Evolutionary conservation across 2,113 vertebrate species (phyloP).

Genomic region (Manacus vitellinus): DNA sequence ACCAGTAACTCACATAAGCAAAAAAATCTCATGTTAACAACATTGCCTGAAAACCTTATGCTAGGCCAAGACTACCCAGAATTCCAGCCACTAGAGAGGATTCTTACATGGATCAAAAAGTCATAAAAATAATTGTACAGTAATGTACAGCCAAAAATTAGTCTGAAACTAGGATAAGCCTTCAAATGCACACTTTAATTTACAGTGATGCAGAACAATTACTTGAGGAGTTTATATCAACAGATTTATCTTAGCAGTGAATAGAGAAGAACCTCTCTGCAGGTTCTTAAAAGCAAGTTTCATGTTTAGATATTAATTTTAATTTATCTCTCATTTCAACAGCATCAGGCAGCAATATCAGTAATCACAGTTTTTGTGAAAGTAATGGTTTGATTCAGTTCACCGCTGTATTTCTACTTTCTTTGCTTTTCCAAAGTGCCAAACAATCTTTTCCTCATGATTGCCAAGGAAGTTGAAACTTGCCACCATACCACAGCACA

Average conservation of each 20-base stretch:
- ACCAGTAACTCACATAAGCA: not conserved
- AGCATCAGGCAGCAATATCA: not conserved
- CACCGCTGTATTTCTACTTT: not conserved
- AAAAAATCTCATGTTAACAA: not conserved
- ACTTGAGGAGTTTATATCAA: not conserved
- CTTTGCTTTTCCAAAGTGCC: not conserved
- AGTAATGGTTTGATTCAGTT: not conserved
- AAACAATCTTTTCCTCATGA: not conserved
- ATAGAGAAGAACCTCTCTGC: not conserved
- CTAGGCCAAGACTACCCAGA: not conserved
- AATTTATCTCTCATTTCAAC: not conserved
- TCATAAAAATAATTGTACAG: not conserved
- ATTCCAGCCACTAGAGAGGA: not conserved
- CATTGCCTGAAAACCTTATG: not conserved
- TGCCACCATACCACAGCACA: rapidly evolving
- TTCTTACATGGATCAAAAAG: rapidly evolving
- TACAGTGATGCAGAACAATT: not conserved
- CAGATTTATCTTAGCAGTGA: not conserved
- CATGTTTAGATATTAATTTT: not conserved
- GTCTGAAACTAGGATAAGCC: not conserved
- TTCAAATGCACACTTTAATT: not conserved
- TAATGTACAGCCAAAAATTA: not conserved
- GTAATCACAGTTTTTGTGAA: not conserved
- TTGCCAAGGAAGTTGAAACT: not conserved
- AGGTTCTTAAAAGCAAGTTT: not conserved